Evolutionary conservation across 2,888 invertebrate genomes (phyloP).

Genomic region (Trichopoda pennipes): DNA sequence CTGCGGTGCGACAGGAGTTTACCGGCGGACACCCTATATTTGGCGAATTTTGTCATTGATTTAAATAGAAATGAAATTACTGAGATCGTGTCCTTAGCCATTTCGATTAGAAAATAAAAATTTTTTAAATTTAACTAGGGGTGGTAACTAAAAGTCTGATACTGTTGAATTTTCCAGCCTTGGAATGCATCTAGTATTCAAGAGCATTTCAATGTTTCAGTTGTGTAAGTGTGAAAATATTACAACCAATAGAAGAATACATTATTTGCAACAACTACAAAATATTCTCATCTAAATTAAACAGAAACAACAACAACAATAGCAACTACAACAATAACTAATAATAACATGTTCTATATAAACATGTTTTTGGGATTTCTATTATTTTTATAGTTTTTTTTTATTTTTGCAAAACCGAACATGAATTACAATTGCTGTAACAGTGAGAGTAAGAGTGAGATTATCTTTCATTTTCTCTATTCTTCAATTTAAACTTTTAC

Average conservation of each 20-base stretch:
- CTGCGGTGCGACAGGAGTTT: too few relatives aligned
- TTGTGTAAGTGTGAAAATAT: conserved; percentile 21
- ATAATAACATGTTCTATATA: conserved; percentile 15
- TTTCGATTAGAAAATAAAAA: too few relatives aligned
- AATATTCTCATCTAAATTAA: conserved; percentile 39
- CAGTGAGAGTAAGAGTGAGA: conserved; percentile 29
- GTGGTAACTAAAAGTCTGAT: too few relatives aligned
- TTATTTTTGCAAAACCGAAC: neutral
- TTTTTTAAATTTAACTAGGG: too few relatives aligned
- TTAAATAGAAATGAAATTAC: too few relatives aligned
- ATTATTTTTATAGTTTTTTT: too few relatives aligned
- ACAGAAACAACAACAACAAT: neutral
- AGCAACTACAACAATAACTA: conserved; percentile 23
- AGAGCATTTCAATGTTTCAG: neutral
- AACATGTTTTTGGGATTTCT: neutral
- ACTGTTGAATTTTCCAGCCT: too few relatives aligned
- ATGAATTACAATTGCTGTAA: conserved; percentile 9
- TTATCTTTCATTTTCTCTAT: conserved; percentile 24
- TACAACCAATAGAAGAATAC: conserved; percentile 4
- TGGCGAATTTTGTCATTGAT: too few relatives aligned
- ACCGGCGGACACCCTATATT: too few relatives aligned
- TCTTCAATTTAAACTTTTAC: conserved; percentile 4
- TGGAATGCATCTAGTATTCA: too few relatives aligned
- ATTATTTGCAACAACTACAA: conserved; percentile 8
- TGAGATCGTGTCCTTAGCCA: too few relatives aligned